These are phyloP conservation scores for Rhabdomys dilectus DNA, from an alignment of 2,113 vertebrate species.

Conservation along the genomic window DNA sequence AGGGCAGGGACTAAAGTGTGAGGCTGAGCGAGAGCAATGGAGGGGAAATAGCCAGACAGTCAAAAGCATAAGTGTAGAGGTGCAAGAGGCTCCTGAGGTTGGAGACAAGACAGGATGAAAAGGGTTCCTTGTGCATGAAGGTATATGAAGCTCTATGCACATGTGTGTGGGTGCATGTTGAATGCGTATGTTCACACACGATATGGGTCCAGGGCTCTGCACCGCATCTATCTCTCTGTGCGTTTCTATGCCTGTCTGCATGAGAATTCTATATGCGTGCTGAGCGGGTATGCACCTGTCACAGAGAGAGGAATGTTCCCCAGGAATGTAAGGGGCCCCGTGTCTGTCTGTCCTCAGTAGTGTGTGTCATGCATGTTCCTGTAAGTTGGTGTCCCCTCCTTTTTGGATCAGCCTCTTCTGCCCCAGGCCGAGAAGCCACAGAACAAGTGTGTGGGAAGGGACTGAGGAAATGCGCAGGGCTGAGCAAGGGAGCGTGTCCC, in stretches of 20 bases:
- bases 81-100: neutral
- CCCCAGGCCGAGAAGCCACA: conserved; percentile 57
- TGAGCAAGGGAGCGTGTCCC: conserved; percentile 42
- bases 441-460: conserved; percentile 67
- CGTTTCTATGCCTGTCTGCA: neutral
- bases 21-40: neutral
- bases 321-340: conserved; percentile 1
- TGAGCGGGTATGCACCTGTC: conserved; percentile 50
- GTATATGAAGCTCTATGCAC: conserved; percentile 5
- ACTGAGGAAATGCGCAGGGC: conserved; percentile 39
- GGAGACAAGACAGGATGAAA: neutral
- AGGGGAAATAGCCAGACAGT: neutral
- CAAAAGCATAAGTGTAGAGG: neutral
- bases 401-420: conserved; percentile 49
- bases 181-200: neutral
- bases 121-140: neutral
- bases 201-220: conserved; percentile 3
- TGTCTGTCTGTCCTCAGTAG: conserved; percentile 49
- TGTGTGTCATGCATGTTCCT: conserved; percentile 58
- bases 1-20: neutral
- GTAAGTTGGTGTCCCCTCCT: conserved; percentile 66
- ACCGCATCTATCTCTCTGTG: neutral
- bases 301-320: neutral
- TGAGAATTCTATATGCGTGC: conserved; percentile 26
- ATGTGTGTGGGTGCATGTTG: neutral